Evolutionary conservation across 2,113 vertebrate genomes (phyloP).

Genomic region (Cyanocitta stelleri): DNA sequence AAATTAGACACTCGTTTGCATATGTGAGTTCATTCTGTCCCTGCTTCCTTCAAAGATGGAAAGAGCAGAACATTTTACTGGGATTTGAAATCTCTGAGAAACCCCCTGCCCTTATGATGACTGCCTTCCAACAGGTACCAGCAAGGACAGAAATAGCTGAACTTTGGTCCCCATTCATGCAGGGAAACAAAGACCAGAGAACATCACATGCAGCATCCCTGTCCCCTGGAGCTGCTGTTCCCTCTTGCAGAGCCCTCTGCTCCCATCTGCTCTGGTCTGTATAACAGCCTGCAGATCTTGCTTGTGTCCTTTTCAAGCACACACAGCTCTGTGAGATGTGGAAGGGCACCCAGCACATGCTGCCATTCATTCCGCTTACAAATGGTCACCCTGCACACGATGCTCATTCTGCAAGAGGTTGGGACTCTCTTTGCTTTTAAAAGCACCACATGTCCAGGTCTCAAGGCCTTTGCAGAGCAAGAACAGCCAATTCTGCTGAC

Average conservation of each 20-base stretch:
- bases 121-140: not conserved
- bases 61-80: not conserved
- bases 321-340: not conserved
- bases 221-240: not conserved
- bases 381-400: fast-evolving
- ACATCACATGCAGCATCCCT: not conserved
- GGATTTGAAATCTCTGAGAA: not conserved
- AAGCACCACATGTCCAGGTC: not conserved
- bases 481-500: fast-evolving
- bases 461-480: not conserved
- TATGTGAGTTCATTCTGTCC: not conserved
- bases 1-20: not conserved
- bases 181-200: not conserved
- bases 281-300: fast-evolving
- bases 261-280: not conserved
- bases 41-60: not conserved
- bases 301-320: not conserved
- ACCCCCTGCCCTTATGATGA: not conserved
- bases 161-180: not conserved
- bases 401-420: fast-evolving
- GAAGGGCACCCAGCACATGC: not conserved
- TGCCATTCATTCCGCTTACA: not conserved
- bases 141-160: not conserved
- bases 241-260: not conserved
- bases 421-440: not conserved